These are phyloP conservation scores for Chelonus insularis DNA, from an alignment of 1,140 invertebrate genomes.

Conservation along the genomic window DNA sequence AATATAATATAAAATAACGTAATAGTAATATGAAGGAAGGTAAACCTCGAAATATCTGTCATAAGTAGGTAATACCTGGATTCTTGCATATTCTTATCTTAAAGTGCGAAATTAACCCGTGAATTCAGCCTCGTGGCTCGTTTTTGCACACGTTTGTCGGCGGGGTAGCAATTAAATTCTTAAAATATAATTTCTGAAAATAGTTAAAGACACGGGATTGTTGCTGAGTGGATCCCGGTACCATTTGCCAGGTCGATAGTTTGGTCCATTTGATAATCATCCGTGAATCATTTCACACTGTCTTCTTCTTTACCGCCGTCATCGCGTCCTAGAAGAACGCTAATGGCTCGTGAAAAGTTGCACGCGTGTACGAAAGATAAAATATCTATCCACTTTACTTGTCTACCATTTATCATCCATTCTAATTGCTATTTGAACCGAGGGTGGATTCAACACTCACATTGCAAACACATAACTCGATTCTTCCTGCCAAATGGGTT, in stretches of 20 bases:
- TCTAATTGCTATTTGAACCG: slow-evolving; percentile 3
- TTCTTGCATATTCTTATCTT: not conserved
- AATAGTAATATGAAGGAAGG: no score
- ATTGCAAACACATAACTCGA: no score
- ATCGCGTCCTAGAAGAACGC: not conserved
- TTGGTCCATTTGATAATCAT: slow-evolving; percentile 14
- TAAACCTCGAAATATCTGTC: not conserved
- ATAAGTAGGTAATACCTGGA: not conserved
- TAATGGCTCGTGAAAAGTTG: slow-evolving; percentile 11
- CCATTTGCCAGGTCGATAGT: slow-evolving; percentile 31
- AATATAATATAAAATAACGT: no score
- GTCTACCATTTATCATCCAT: slow-evolving; percentile 16
- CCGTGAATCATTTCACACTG: slow-evolving; percentile 28
- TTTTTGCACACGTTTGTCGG: slow-evolving; percentile 10
- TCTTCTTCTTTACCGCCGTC: not conserved
- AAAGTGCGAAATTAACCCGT: not conserved
- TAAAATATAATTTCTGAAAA: slow-evolving; percentile 37
- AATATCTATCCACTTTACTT: slow-evolving; percentile 5
- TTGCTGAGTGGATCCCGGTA: slow-evolving; percentile 14
- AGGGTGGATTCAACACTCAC: not conserved
- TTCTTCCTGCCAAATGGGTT: no score
- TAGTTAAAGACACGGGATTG: slow-evolving; percentile 27
- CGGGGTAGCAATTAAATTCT: slow-evolving; percentile 36
- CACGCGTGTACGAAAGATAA: slow-evolving; percentile 1
- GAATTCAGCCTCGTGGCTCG: not conserved